These are phyloP conservation scores for Brenthis hecate DNA, from an alignment of 2,888 invertebrate species.

Conservation along the genomic window DNA sequence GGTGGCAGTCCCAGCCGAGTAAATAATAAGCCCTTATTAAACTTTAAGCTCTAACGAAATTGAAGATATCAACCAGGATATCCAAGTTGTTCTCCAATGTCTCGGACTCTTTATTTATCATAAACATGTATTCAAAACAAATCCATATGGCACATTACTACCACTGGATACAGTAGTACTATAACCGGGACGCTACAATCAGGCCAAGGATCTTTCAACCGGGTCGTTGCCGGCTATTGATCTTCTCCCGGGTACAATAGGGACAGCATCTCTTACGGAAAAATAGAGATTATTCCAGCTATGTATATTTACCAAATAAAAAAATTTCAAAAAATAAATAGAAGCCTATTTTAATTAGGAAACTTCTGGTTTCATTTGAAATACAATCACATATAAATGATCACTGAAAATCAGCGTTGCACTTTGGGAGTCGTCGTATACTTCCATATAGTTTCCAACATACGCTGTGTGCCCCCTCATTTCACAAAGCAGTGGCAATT, in stretches of 20 bases:
- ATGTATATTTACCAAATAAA: neutral
- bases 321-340: too few relatives aligned
- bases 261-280: slow-evolving; percentile 30
- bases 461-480: too few relatives aligned
- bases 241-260: slow-evolving; percentile 44
- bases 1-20: neutral
- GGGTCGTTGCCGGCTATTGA: slow-evolving; percentile 59
- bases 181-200: slow-evolving; percentile 46
- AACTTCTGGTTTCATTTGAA: too few relatives aligned
- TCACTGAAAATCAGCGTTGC: too few relatives aligned
- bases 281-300: neutral
- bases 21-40: neutral
- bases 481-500: too few relatives aligned
- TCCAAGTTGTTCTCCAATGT: too few relatives aligned
- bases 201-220: slow-evolving; percentile 69
- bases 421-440: too few relatives aligned
- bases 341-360: too few relatives aligned
- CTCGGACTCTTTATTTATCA: neutral
- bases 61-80: too few relatives aligned
- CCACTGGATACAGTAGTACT: slow-evolving; percentile 32
- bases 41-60: too few relatives aligned
- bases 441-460: too few relatives aligned
- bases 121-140: neutral
- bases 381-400: too few relatives aligned
- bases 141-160: slow-evolving; percentile 5